Evolutionary conservation across 2,113 vertebrate genomes (phyloP).

Genomic region (Glaucidium brasilianum): DNA sequence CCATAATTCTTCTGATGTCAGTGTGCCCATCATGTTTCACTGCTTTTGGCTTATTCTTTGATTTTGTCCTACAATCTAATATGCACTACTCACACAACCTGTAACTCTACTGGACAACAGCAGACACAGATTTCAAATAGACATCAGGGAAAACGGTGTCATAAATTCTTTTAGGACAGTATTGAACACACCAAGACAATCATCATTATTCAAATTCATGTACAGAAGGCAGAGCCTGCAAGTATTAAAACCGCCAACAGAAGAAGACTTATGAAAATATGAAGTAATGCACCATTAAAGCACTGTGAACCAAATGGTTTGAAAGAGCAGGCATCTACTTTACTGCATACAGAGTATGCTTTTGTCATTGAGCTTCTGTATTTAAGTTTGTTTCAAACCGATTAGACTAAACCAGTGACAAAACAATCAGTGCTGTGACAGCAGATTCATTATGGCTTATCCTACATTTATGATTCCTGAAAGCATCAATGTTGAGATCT

Average conservation of each 20-base stretch:
- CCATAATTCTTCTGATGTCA: neutral
- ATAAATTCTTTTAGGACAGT: neutral
- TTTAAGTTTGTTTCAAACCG: neutral
- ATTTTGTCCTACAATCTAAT: neutral
- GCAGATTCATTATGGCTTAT: neutral
- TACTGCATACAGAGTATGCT: neutral
- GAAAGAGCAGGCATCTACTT: neutral
- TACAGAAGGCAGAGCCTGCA: neutral
- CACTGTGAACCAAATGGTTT: neutral
- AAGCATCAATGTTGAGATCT: neutral
- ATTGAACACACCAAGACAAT: neutral
- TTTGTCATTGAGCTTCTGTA: neutral
- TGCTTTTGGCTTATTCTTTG: neutral
- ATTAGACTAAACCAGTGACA: neutral
- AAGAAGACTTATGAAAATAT: neutral
- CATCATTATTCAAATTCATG: neutral
- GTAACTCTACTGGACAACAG: neutral
- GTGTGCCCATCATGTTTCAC: neutral
- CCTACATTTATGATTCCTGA: neutral
- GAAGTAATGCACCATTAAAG: neutral
- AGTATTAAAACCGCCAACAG: neutral
- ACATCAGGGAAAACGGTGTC: neutral
- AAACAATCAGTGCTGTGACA: neutral
- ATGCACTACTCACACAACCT: neutral
- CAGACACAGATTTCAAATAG: neutral